Evolutionary conservation across 2,888 invertebrate species (phyloP).

Genomic region (Pachymerium ferrugineum): DNA sequence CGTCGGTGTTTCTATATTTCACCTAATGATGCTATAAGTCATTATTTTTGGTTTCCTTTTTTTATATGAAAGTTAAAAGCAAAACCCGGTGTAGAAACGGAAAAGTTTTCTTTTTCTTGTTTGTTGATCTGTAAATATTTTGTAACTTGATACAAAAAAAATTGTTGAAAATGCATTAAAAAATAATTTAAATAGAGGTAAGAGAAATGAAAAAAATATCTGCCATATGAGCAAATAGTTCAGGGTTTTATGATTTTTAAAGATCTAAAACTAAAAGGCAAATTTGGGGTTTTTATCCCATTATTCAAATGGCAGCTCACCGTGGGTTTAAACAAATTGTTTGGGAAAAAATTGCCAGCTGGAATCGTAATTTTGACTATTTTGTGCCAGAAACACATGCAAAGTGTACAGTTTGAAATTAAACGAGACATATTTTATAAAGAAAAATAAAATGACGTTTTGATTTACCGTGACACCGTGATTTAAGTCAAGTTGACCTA

Average conservation of each 20-base stretch:
- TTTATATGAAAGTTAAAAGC: neutral
- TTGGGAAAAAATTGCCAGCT: no score
- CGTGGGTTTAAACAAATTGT: neutral
- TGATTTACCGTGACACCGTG: no score
- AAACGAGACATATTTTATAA: slow-evolving; percentile 25
- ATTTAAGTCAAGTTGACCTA: no score
- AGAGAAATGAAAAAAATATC: neutral
- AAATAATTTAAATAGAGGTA: no score
- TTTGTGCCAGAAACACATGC: slow-evolving; percentile 2
- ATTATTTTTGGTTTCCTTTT: no score
- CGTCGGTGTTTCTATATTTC: no score
- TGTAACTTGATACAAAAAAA: neutral
- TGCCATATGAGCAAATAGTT: neutral
- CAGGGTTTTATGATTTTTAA: neutral
- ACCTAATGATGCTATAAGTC: no score
- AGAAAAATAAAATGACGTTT: neutral
- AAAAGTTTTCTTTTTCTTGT: neutral
- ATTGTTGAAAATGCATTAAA: neutral
- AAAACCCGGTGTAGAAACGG: neutral
- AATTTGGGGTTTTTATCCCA: neutral
- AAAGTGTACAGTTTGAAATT: slow-evolving; percentile 26
- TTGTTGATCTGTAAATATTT: slow-evolving; percentile 20
- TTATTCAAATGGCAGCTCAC: slow-evolving; percentile 16
- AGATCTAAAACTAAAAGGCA: no score
- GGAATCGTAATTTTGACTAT: neutral